These are phyloP conservation scores for Dromas ardeola DNA, from an alignment of 2,113 vertebrate genomes.

Conservation along the genomic window DNA sequence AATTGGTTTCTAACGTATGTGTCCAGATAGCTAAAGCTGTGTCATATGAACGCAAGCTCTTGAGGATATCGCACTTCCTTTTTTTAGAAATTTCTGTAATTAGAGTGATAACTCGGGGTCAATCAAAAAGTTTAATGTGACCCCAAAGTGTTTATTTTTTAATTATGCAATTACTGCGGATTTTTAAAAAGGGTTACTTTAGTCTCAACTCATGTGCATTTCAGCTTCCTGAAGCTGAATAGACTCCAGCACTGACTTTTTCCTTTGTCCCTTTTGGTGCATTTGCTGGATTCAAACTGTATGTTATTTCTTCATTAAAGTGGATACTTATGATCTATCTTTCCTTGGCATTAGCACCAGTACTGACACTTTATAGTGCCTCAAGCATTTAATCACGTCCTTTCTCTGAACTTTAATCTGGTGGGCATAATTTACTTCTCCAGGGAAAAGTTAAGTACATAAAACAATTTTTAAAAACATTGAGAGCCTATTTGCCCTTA, in stretches of 20 bases:
- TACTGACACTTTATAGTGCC: neutral
- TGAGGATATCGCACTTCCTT: neutral
- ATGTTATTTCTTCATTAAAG: neutral
- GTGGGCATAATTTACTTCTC: constrained; percentile 31
- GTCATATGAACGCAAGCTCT: neutral
- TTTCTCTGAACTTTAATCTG: constrained; percentile 52
- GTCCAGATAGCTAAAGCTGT: neutral
- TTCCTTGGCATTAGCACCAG: neutral
- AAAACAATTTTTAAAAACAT: constrained; percentile 25
- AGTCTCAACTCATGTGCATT: neutral
- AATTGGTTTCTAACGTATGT: neutral
- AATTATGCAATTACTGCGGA: neutral
- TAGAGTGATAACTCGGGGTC: neutral
- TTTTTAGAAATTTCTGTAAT: neutral
- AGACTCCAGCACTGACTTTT: neutral
- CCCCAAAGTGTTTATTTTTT: neutral
- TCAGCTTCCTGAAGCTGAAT: neutral
- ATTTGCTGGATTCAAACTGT: neutral
- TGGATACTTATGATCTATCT: neutral
- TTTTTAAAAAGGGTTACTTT: neutral
- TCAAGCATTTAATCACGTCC: constrained; percentile 39
- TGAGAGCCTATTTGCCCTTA: constrained; percentile 21
- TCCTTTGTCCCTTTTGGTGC: neutral
- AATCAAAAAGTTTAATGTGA: neutral
- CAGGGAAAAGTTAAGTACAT: constrained; percentile 37